Evolutionary conservation across 2,797 vertebrate genomes (phyloP), one percentile per base, ranked within the genome.

Genomic region (Lepus townsendii): DNA sequence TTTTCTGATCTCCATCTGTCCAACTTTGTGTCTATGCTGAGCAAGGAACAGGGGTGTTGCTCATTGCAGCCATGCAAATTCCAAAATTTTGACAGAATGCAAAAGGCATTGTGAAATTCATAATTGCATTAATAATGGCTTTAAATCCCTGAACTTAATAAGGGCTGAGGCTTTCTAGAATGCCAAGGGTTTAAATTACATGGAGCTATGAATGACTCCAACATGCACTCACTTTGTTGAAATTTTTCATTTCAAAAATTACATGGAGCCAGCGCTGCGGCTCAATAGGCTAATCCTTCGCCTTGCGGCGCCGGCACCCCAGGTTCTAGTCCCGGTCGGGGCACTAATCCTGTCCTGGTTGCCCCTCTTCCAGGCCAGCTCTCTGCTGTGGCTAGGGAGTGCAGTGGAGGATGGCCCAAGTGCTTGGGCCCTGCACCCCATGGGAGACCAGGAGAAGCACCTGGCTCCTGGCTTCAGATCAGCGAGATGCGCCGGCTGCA

Each of bases 1-100:
- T 17, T 57, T 78, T 8, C 3, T 27, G 24, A 32, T 57, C 32
- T 87, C n/a, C 50, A 63, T 78, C 8, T 71, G n/a, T 42, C 3
- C 17, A 57, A 42, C n/a, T 73, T 57, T 62, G 12, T 66, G 32
- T 71, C 78, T 94, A 6, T n/a, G n/a, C 50, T 88, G 50, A 96
- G 5, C 20, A 76, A 88, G 50, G 22, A 78, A 52, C 0, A 72
- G n/a, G 86, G 72, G 4, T 50, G 20, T 75, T 1, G 24, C 24
- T 89, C 27, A 83, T 1, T 50, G 24, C 66, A 14, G 6, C 54
- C 54, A 30, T 42, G 32, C 52, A 84, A 75, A 66, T 22, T 52
- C 10, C 17, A 35, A 32, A 42, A 42, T 42, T n/a, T 35, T 35
- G 77, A 8, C 63, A 12, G 9, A 66, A 89, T 35, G n/a, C 62